Evolutionary conservation across 2,797 vertebrate genomes (phyloP), one percentile per base, ranked within the genome.

Genomic region (Erpetoichthys calabaricus): DNA sequence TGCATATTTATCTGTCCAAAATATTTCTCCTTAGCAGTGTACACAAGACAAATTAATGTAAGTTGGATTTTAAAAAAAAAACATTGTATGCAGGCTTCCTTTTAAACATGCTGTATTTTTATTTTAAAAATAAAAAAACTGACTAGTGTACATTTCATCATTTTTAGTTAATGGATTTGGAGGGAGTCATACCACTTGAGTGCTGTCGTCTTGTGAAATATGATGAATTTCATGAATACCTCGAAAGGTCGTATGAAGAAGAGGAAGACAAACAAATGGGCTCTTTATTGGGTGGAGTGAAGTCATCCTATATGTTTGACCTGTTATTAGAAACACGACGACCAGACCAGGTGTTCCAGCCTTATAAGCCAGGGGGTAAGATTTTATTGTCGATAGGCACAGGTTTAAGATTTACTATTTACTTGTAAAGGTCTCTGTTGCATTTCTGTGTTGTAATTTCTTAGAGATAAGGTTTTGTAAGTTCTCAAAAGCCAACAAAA

Each of bases 251-350:
- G 0, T 99, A 98, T 0, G 96, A 99, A 75, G 93, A 89, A 1
- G 94, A 99, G 59, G 95, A 99, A 72, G 92, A 95, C 65, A 97
- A 91, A 3, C 89, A 89, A 1, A 97, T 99, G 94, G 96, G 95
- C 43, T 76, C 93, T 59, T 83, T 99, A 10, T 88, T 99, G 3
- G 94, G 95, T 55, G 96, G 94, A 44, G 89, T 99, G 63, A 99
- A 99, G 70, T 98, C 96, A 63, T 97, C 96, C 0, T 99, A 99
- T 62, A 98, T 98, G 95, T 99, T 99, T 60, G 96, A 99, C 78
- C 78, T 99, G 41, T 82, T 99, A 9, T 68, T 99, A 47, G 96
- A 99, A 81, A 95, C 89, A 1, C 92, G 91, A 60, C 78, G 80
- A 63, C 86, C 89, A 44, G 94, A 98, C 67, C 95, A 99, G 55